A percentile compares a stretch with the other conserved stretches of the same genome.
Evolutionary conservation across 2,888 invertebrate genomes (phyloP).

Genomic region (Mechanitis messenoides): DNA sequence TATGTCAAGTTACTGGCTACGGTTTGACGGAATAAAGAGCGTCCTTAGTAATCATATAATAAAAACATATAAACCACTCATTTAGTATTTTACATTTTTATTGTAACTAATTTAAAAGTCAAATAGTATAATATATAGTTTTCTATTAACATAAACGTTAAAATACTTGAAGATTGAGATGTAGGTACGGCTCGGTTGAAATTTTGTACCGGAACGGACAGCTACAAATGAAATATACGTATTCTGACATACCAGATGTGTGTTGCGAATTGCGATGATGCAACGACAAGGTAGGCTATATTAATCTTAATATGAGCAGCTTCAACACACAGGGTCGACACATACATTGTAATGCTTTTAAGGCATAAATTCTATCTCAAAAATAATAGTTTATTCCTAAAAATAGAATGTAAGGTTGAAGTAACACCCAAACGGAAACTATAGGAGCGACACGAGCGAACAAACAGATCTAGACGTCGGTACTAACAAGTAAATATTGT

Average conservation of each 20-base stretch:
- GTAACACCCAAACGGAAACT: conserved; percentile 21
- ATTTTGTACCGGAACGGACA: conserved; percentile 45
- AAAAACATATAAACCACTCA: neutral
- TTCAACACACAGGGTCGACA: neutral
- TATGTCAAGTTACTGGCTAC: no score
- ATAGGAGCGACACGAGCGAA: conserved; percentile 34
- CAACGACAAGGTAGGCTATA: conserved; percentile 11
- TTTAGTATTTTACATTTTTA: neutral
- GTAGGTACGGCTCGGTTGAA: conserved; percentile 35
- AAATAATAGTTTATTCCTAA: neutral
- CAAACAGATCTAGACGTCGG: conserved; percentile 51
- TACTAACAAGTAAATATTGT: conserved; percentile 53
- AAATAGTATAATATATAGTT: conserved; percentile 22
- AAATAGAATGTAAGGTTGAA: neutral
- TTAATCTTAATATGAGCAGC: neutral
- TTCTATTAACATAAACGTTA: conserved; percentile 47
- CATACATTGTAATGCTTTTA: neutral
- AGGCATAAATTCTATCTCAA: neutral
- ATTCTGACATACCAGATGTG: conserved; percentile 26
- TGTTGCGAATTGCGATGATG: conserved; percentile 9
- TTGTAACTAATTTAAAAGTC: conserved; percentile 5
- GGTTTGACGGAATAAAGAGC: neutral
- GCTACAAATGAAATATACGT: conserved; percentile 36
- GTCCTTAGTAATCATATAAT: neutral
- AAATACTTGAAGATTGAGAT: conserved; percentile 41